Evolutionary conservation across 1,140 invertebrate genomes (phyloP).

Genomic region (Pygmarrhopalites habei): DNA sequence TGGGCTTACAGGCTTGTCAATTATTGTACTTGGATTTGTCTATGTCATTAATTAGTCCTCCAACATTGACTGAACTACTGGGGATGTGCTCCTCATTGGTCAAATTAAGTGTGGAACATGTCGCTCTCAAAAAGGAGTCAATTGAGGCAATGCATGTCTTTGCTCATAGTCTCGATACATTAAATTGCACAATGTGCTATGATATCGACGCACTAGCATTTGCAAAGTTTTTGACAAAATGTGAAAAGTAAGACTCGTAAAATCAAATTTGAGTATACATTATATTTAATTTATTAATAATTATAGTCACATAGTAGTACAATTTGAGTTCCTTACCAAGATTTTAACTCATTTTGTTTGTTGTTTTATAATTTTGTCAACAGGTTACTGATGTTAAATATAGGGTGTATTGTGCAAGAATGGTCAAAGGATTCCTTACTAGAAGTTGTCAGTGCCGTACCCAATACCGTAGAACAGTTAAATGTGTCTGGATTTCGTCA

Average conservation of each 20-base stretch:
- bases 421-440: conserved; percentile 19
- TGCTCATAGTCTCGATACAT: conserved; percentile 13
- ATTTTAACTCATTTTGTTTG: too few relatives aligned
- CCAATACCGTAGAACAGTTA: conserved; percentile 10
- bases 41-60: conserved; percentile 1
- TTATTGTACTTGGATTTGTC: conserved; percentile 23
- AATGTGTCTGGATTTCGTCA: conserved; percentile 24
- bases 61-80: conserved; percentile 17
- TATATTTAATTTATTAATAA: too few relatives aligned
- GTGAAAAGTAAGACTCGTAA: conserved; percentile 11
- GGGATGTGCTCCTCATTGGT: conserved; percentile 15
- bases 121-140: conserved; percentile 3
- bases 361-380: too few relatives aligned
- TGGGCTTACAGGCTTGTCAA: conserved; percentile 10
- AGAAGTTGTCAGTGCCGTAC: conserved; percentile 13
- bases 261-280: too few relatives aligned
- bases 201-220: conserved; percentile 16
- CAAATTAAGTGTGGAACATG: conserved; percentile 30
- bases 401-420: conserved; percentile 19
- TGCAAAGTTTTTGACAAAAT: conserved; percentile 12
- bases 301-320: too few relatives aligned
- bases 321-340: too few relatives aligned
- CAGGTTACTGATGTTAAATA: conserved; percentile 26
- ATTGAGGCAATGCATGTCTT: conserved; percentile 25
- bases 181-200: conserved; percentile 35